phyloP scores from a whole-genome alignment of 2,113 vertebrate species.

The Oostethus manadensis region DNA sequence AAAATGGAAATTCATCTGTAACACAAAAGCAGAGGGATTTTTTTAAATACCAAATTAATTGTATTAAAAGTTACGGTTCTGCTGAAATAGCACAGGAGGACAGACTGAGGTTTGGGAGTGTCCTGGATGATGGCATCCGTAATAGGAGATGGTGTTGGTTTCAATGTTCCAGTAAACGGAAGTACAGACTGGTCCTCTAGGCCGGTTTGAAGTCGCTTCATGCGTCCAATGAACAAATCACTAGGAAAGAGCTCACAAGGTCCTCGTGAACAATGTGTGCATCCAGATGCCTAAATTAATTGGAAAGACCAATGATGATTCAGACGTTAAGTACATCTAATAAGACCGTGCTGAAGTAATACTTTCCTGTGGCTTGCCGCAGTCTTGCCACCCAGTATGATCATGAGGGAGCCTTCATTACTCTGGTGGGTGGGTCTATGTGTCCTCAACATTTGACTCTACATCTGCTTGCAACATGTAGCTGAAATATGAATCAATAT shows the following conservation, averaged over 20 bases:
- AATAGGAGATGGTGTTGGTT: constrained; percentile 29
- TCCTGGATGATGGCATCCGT: constrained; percentile 2
- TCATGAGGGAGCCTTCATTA: constrained; percentile 32
- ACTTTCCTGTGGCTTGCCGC: constrained; percentile 57
- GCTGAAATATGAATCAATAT: background rate
- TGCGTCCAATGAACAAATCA: constrained; percentile 76
- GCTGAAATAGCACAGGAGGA: constrained; percentile 34
- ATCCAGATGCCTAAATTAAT: constrained; percentile 73
- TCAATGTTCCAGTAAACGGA: constrained; percentile 27
- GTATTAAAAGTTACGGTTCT: constrained; percentile 70
- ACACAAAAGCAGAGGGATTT: constrained; percentile 74
- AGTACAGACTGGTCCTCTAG: constrained; percentile 42
- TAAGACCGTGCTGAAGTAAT: constrained; percentile 66
- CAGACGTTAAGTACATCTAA: constrained; percentile 70
- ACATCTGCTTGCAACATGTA: constrained; percentile 18
- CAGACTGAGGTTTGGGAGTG: constrained; percentile 3
- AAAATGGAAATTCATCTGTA: constrained; percentile 85
- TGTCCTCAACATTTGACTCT: constrained; percentile 42
- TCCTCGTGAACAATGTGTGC: constrained; percentile 66
- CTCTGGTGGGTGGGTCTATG: constrained; percentile 45
- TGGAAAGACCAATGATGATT: constrained; percentile 70
- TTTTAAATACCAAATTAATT: constrained; percentile 81
- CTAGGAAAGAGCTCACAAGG: constrained; percentile 77
- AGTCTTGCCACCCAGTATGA: constrained; percentile 62
- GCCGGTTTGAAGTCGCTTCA: constrained; percentile 63